Conservation (phyloP, 2,888 invertebrate species). For the Subacronicta megacephala region DNA sequence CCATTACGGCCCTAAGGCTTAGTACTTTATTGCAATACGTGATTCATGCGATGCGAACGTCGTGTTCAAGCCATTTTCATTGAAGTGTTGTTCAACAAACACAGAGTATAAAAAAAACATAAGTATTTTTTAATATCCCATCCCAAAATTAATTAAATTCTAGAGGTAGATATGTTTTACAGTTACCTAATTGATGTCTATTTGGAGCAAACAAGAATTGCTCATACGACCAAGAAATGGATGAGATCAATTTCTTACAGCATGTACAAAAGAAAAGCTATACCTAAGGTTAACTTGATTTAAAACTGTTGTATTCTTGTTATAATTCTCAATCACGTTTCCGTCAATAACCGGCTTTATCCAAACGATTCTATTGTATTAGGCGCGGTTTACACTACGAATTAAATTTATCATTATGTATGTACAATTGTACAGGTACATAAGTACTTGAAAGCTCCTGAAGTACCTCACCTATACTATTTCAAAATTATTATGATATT, state of each 20-base stretch:
- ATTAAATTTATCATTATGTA: neutral
- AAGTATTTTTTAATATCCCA: too few relatives aligned
- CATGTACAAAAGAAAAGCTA: constrained; percentile 24
- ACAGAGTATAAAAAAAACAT: neutral
- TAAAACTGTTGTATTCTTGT: constrained; percentile 31
- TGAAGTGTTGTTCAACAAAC: constrained; percentile 9
- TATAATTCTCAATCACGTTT: constrained; percentile 40
- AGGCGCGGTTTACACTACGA: constrained; percentile 14
- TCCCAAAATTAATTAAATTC: too few relatives aligned
- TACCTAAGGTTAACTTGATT: constrained; percentile 39
- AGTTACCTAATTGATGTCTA: too few relatives aligned
- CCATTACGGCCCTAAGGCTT: constrained; percentile 33
- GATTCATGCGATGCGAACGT: constrained; percentile 28
- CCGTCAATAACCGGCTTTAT: constrained; percentile 28
- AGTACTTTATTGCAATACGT: constrained; percentile 31
- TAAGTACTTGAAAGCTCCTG: too few relatives aligned
- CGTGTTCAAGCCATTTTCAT: constrained; percentile 19
- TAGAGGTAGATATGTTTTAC: too few relatives aligned
- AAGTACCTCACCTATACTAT: too few relatives aligned
- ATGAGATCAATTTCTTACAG: constrained; percentile 16
- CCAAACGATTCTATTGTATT: constrained; percentile 16
- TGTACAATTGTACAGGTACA: too few relatives aligned
- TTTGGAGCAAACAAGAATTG: too few relatives aligned
- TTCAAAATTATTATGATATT: too few relatives aligned
- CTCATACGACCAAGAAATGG: constrained; percentile 13